These are phyloP conservation scores for Pyxicephalus adspersus DNA, from an alignment of 2,113 vertebrate species.

Conservation along the genomic window DNA sequence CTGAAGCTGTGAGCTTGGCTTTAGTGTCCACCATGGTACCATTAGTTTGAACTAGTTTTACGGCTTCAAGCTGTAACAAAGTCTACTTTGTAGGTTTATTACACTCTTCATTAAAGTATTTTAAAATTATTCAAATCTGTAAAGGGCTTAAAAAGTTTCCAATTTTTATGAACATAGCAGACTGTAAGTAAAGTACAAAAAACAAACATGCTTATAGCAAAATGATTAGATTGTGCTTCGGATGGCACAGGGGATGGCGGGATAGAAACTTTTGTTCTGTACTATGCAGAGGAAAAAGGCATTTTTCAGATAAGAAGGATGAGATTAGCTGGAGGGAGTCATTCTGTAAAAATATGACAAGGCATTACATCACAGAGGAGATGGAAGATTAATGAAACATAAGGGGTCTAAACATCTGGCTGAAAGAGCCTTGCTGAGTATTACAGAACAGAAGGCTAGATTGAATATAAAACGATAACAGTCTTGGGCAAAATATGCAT, in stretches of 20 bases:
- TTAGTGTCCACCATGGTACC: too few species aligned
- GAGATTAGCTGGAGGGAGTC: slow-evolving; percentile 18
- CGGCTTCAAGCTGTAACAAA: too few species aligned
- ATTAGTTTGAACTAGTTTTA: too few species aligned
- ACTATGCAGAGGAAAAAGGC: not conserved
- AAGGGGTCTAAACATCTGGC: slow-evolving; percentile 29
- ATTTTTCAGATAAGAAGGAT: slow-evolving; percentile 36
- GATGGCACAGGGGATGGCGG: not conserved
- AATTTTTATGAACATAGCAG: too few species aligned
- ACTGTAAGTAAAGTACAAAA: not conserved
- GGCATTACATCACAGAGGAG: slow-evolving; percentile 35
- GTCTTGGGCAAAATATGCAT: too few species aligned
- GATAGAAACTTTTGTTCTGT: not conserved
- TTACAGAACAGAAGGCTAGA: slow-evolving; percentile 11
- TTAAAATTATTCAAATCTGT: too few species aligned
- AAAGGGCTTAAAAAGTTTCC: too few species aligned
- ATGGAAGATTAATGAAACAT: slow-evolving; percentile 43
- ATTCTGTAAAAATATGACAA: slow-evolving; percentile 40
- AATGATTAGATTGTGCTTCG: not conserved
- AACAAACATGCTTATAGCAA: not conserved
- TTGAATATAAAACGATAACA: slow-evolving; percentile 23
- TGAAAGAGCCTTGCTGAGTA: not conserved
- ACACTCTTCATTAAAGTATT: too few species aligned
- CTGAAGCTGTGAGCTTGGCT: too few species aligned
- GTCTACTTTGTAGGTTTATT: too few species aligned